Evolutionary conservation across 1,140 invertebrate species (phyloP), one percentile per base, ranked within the genome.

Genomic region (Anastrepha obliqua): DNA sequence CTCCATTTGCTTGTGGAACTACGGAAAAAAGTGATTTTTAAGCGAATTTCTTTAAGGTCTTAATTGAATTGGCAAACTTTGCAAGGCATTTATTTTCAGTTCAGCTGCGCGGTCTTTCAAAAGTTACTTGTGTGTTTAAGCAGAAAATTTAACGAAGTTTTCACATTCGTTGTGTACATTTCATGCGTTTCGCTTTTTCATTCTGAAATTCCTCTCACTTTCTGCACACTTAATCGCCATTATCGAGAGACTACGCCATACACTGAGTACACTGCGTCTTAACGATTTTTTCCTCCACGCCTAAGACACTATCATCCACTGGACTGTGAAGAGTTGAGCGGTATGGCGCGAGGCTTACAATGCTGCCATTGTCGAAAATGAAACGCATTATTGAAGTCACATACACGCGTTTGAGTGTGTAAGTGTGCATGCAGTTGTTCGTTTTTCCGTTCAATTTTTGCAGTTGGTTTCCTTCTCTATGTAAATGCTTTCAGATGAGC

Each of bases 41-140:
- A 74, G 42, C 13, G 67, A 74, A 17, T 74, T 74, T 13, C 7
- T 74, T 17, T 11, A 44, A 44, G 11, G 9, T 74, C 39, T n/a
- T 74, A 74, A 74, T 74, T 74, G 67, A 74, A 44, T 44, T 74
- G 42, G 39, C 17, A 42, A 74, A 74, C 17, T 47, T 74, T 44
- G 3, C 67, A 74, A 74, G 13, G 42, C 44, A 74, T 47, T 74
- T 39, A 74, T 74, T 74, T 44, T 44, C 39, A 74, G 4, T n/a
- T 74, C 13, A 42, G 67, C 67, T 74, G 67, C 67, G 15, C 39
- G 44, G 67, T 74, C 42, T 47, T 74, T 74, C 67, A n/a, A 17
- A n/a, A 74, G 42, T 47, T 74, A 74, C 44, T 74, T 74, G 67
- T 74, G 67, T 47, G 44, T 74, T 44, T 74, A 74, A 74, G 67